Percentiles rank a stretch among this genome's conserved stretches.
Evolutionary conservation across 2,888 invertebrate genomes (phyloP).

Genomic region (Craniophora ligustri): DNA sequence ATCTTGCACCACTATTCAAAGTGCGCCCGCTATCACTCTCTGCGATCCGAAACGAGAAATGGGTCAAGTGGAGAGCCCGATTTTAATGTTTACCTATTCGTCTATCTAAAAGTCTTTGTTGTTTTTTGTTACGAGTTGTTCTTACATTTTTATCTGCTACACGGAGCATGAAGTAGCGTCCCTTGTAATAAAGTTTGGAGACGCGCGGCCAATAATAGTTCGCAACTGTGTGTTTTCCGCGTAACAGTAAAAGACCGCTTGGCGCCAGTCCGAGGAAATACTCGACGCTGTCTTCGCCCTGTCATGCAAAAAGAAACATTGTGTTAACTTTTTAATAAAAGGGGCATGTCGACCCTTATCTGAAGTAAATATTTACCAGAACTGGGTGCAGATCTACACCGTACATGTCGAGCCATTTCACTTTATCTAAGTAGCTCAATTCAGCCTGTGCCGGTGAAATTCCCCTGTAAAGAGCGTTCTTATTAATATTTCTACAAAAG

Average conservation of each 20-base stretch:
- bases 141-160: conserved; percentile 98
- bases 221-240: conserved; percentile 98
- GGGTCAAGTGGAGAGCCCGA: conserved; percentile 76
- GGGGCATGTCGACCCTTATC: not conserved
- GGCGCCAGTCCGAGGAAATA: conserved; percentile 98
- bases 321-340: conserved; percentile 13
- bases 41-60: conserved; percentile 73
- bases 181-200: conserved; percentile 98
- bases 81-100: conserved; percentile 73
- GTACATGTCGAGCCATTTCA: conserved; percentile 99
- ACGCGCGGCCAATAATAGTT: conserved; percentile 99
- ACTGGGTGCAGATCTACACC: conserved; percentile 99
- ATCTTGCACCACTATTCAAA: conserved; percentile 83
- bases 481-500: conserved; percentile 44
- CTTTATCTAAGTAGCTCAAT: conserved; percentile 98
- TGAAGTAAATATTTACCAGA: conserved; percentile 89
- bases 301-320: conserved; percentile 53
- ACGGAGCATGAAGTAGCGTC: conserved; percentile 98
- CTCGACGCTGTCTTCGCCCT: conserved; percentile 99
- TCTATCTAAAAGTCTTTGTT: conserved; percentile 39
- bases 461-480: conserved; percentile 89
- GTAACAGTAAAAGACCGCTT: conserved; percentile 97
- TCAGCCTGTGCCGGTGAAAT: conserved; percentile 97
- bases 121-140: conserved; percentile 40
- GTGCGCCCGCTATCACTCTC: conserved; percentile 69